phyloP scores from a whole-genome alignment of 2,113 vertebrate genomes.

The Loxodonta africana region DNA sequence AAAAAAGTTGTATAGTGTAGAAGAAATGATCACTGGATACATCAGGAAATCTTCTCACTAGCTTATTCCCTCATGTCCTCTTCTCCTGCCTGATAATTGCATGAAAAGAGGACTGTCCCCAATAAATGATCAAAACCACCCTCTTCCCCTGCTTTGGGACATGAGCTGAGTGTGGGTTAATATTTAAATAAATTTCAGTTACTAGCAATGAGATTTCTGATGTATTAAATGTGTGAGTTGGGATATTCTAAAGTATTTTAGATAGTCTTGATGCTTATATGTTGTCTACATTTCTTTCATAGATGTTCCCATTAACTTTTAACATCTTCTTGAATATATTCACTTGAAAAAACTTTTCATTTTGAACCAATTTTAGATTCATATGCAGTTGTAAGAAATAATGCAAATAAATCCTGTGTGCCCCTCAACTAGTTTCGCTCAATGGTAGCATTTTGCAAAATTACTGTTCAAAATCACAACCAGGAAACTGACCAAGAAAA shows the following conservation, averaged over 20 bases:
- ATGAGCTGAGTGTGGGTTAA: not conserved
- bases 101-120: not conserved
- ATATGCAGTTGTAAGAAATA: too few species aligned
- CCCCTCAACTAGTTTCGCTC: too few species aligned
- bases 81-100: not conserved
- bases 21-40: not conserved
- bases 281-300: not conserved
- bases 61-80: not conserved
- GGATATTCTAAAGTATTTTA: not conserved
- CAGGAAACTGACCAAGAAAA: not conserved
- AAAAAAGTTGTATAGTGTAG: not conserved
- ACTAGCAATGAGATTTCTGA: not conserved
- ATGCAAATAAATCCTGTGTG: too few species aligned
- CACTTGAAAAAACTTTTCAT: too few species aligned
- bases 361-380: too few species aligned
- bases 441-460: not conserved
- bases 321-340: not conserved
- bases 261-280: not conserved
- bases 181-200: constrained; percentile 5
- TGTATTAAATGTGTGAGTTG: not conserved
- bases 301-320: not conserved
- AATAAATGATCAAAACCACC: not conserved
- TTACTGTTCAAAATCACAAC: not conserved
- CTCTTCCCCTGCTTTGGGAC: not conserved
- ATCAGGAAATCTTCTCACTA: not conserved